Base-by-base conservation (phyloP, 2,888 invertebrate genomes). In the Pyrochroa serraticornis region DNA sequence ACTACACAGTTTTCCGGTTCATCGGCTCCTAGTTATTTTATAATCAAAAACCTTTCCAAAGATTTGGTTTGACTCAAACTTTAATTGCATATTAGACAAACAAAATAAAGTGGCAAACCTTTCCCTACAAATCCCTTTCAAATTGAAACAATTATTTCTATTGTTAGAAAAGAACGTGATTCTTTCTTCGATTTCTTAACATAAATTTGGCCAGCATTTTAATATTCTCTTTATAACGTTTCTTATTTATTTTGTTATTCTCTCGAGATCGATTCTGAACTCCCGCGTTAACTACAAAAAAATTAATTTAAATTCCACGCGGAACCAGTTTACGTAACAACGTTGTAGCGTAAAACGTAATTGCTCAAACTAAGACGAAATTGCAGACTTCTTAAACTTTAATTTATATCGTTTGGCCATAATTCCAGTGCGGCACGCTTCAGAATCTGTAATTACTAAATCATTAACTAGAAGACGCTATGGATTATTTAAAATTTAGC, bases 401-500 rank as follows among this genome's bases (percentile, higher is more conserved):
- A 52, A 52, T 45, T 52, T 44, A 39, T 50, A 30, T 45, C 41
- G 34, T 49, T n/a, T 35, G 8, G 14, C 32, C 6, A 47, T 37
- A 49, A 48, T 37, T 43, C 35, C 41, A 10, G 39, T 44, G 42
- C 43, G 35, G 49, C 35, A 31, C 31, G 32, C 35, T 47, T 51
- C 42, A 10, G 52, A 57, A 51, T 50, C 57, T 57, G 41, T 57
- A 57, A 57, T 51, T 57, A 46, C 46, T 51, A 51, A 47, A 57
- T 51, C 51, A 51, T 57, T 51, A 57, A 42, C 22, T 47, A 43
- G 8, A 47, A 39, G 41, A 35, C 46, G 34, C 32, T 35, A 50
- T 51, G 46, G 38, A 58, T 58, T 52, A 48, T 58, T 45, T 49
- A 57, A 57, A 57, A 57, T 47, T 51, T 51, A 46, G 46, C 39